These are phyloP conservation scores for Lycodopsis pacificus DNA, from an alignment of 2,797 vertebrate species.

Conservation along the genomic window DNA sequence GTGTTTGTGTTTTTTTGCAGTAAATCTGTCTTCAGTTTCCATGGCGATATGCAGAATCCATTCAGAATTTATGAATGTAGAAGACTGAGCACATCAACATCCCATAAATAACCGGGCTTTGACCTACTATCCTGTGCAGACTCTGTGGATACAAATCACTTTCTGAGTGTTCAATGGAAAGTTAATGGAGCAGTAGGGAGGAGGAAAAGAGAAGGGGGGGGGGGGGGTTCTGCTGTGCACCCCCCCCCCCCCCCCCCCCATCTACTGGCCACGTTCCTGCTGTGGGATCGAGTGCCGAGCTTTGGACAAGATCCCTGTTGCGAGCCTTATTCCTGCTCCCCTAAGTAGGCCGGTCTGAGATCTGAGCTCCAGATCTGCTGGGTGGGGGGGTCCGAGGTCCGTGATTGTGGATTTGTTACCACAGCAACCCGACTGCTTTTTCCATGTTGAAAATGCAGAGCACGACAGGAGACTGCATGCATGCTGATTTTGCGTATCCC, in stretches of 20 bases:
- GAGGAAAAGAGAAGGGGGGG: neutral
- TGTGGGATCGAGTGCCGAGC: slow-evolving; percentile 53
- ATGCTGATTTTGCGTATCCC: slow-evolving; percentile 56
- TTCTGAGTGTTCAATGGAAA: slow-evolving; percentile 44
- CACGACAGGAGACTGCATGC: slow-evolving; percentile 47
- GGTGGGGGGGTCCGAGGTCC: slow-evolving; percentile 33
- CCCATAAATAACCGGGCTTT: slow-evolving; percentile 32
- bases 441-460: slow-evolving; percentile 70
- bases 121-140: slow-evolving; percentile 23
- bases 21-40: slow-evolving; percentile 34
- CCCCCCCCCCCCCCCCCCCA: slow-evolving; percentile 9
- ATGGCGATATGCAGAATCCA: slow-evolving; percentile 26
- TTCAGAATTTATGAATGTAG: slow-evolving; percentile 33
- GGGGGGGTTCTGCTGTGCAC: slow-evolving; percentile 22
- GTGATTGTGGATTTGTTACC: slow-evolving; percentile 71
- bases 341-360: slow-evolving; percentile 67
- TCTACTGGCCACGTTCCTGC: slow-evolving; percentile 42
- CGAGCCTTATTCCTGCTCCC: slow-evolving; percentile 58
- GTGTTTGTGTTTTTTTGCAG: slow-evolving; percentile 4
- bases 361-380: slow-evolving; percentile 62
- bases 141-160: slow-evolving; percentile 31
- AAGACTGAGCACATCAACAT: slow-evolving; percentile 36
- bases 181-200: slow-evolving; percentile 19
- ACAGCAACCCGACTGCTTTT: slow-evolving; percentile 66
- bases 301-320: slow-evolving; percentile 70